Evolutionary conservation across 1,140 invertebrate species (phyloP).

Genomic region (Delia radicum): DNA sequence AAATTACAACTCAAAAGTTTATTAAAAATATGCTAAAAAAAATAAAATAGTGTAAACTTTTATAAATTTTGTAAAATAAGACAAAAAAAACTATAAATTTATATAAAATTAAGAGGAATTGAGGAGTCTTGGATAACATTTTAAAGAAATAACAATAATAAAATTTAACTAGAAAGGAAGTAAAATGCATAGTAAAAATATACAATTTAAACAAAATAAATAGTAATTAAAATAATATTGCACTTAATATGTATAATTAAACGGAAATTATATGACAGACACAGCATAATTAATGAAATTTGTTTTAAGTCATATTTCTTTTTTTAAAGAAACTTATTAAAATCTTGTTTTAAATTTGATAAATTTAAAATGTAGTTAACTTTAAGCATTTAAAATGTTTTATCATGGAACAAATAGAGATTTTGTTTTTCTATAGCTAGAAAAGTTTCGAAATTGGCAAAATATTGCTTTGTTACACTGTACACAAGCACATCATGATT

Average conservation of each 20-base stretch:
- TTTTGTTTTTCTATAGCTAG: not conserved
- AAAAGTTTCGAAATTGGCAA: not conserved
- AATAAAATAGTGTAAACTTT: not conserved
- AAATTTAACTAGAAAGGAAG: not conserved
- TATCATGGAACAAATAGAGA: not conserved
- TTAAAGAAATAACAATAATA: not conserved
- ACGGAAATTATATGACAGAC: slow-evolving; percentile 19
- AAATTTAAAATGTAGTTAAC: too few species aligned
- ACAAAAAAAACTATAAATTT: not conserved
- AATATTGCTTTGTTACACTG: not conserved
- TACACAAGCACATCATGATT: too few species aligned
- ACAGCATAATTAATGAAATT: not conserved
- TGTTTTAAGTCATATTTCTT: too few species aligned
- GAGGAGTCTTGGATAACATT: not conserved
- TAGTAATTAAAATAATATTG: not conserved
- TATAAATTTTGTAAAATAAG: not conserved
- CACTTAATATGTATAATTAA: slow-evolving; percentile 11
- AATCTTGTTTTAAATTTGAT: too few species aligned
- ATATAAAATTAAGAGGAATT: not conserved
- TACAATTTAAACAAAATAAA: not conserved
- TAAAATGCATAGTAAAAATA: not conserved
- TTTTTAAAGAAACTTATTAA: too few species aligned
- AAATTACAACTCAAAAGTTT: not conserved
- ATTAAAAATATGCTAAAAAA: slow-evolving; percentile 9
- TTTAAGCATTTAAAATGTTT: not conserved